These are phyloP conservation scores for Podarcis muralis DNA, from an alignment of 2,113 vertebrate genomes.

Conservation along the genomic window DNA sequence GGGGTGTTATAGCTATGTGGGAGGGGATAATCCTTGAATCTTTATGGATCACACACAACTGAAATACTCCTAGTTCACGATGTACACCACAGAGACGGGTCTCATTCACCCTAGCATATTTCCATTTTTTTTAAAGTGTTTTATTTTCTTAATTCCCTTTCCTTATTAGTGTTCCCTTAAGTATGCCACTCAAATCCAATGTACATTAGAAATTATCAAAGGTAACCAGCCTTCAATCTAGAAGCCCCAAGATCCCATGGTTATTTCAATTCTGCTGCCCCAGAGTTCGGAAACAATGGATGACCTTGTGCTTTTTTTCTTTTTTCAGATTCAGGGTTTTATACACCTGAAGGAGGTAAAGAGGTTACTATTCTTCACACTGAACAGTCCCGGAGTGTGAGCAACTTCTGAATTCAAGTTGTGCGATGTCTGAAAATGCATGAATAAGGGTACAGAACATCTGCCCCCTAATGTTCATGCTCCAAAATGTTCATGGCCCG, in stretches of 20 bases:
- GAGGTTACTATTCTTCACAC: neutral
- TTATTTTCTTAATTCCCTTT: neutral
- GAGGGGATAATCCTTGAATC: no score
- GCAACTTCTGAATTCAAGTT: neutral
- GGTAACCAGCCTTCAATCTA: no score
- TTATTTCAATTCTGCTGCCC: neutral
- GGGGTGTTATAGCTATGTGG: no score
- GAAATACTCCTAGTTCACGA: neutral
- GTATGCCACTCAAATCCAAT: neutral
- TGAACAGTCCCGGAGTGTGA: no score
- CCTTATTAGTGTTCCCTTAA: neutral
- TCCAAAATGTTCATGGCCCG: accelerated
- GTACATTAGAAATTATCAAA: neutral
- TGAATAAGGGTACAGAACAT: neutral
- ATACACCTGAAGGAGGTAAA: no score
- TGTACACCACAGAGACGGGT: neutral
- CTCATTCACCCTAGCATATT: neutral
- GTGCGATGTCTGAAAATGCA: neutral
- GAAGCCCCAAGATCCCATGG: neutral
- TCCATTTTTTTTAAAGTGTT: neutral
- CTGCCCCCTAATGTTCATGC: accelerated
- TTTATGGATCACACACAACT: neutral
- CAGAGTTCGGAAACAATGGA: neutral
- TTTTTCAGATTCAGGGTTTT: neutral
- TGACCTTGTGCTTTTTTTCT: neutral